Conservation (phyloP, 2,113 vertebrate species). For the Ictalurus furcatus region DNA sequence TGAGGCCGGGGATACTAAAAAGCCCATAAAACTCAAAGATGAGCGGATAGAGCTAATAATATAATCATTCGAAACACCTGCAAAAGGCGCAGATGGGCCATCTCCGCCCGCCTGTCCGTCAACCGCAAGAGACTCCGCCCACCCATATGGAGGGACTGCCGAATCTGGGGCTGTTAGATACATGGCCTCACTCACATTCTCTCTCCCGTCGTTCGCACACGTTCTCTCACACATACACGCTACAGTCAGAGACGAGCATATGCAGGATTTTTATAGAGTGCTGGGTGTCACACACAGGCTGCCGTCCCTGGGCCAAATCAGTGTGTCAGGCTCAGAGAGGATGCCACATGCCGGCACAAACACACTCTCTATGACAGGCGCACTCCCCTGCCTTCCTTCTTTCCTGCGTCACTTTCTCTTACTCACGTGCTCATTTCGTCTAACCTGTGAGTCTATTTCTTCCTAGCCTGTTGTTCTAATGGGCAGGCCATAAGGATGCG, state of each 20-base stretch:
- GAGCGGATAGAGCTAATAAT: slow-evolving; percentile 98
- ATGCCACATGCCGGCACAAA: slow-evolving; percentile 33
- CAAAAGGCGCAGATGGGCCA: slow-evolving; percentile 95
- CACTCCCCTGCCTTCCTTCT: slow-evolving; percentile 24
- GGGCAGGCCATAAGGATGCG: slow-evolving; percentile 50
- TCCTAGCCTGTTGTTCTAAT: slow-evolving; percentile 49
- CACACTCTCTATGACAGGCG: slow-evolving; percentile 9
- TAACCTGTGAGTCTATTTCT: slow-evolving; percentile 45
- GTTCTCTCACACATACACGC: slow-evolving; percentile 23
- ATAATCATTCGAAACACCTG: slow-evolving; percentile 99
- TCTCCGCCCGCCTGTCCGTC: slow-evolving; percentile 87
- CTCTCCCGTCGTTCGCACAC: not conserved
- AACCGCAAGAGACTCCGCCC: slow-evolving; percentile 84
- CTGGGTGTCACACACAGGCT: slow-evolving; percentile 49
- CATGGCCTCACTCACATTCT: slow-evolving; percentile 65
- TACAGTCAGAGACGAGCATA: slow-evolving; percentile 69
- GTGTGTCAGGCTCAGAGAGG: slow-evolving; percentile 43
- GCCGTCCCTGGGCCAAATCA: slow-evolving; percentile 53
- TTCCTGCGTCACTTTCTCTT: slow-evolving; percentile 44
- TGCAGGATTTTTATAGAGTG: slow-evolving; percentile 79
- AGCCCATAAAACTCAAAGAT: slow-evolving; percentile 94
- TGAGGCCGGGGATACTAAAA: slow-evolving; percentile 81
- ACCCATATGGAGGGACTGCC: slow-evolving; percentile 87
- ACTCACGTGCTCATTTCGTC: slow-evolving; percentile 31
- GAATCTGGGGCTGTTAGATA: slow-evolving; percentile 76